Conservation (phyloP, 1,140 invertebrate genomes). For the Aphidius ervi region DNA sequence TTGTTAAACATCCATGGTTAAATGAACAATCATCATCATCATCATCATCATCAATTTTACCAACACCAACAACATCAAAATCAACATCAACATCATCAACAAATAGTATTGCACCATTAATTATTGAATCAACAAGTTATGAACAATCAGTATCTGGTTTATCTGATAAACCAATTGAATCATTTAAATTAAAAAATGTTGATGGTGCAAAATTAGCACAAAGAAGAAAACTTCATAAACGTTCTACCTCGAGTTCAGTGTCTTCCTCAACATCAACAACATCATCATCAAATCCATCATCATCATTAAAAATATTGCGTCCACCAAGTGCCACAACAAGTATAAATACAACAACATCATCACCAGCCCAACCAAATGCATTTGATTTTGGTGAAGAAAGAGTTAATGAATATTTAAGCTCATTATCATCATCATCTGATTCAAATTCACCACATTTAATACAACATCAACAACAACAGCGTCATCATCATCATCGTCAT, state of each 20-base stretch:
- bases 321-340: conserved; percentile 29
- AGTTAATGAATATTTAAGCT: conserved; percentile 56
- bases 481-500: no score
- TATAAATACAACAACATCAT: conserved; percentile 28
- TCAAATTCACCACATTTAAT: conserved; percentile 36
- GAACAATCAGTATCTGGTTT: conserved; percentile 29
- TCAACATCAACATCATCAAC: conserved; percentile 20
- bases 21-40: conserved; percentile 28
- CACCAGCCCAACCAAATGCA: conserved; percentile 41
- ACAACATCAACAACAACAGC: conserved; percentile 16
- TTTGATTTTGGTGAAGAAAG: conserved; percentile 57
- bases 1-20: conserved; percentile 67
- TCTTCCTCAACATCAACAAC: conserved; percentile 45
- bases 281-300: conserved; percentile 29
- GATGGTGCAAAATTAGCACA: conserved; percentile 66
- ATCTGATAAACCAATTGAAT: neutral
- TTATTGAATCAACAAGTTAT: conserved; percentile 36
- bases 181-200: conserved; percentile 41
- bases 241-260: conserved; percentile 54
- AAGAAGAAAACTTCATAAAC: conserved; percentile 64
- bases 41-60: neutral
- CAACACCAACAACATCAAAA: neutral
- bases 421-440: conserved; percentile 50
- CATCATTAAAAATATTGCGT: conserved; percentile 30
- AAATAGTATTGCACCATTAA: conserved; percentile 35